Evolutionary conservation across 1,140 invertebrate species (phyloP), one percentile per base, ranked within the genome.

Genomic region (Andrena cerasifolii): DNA sequence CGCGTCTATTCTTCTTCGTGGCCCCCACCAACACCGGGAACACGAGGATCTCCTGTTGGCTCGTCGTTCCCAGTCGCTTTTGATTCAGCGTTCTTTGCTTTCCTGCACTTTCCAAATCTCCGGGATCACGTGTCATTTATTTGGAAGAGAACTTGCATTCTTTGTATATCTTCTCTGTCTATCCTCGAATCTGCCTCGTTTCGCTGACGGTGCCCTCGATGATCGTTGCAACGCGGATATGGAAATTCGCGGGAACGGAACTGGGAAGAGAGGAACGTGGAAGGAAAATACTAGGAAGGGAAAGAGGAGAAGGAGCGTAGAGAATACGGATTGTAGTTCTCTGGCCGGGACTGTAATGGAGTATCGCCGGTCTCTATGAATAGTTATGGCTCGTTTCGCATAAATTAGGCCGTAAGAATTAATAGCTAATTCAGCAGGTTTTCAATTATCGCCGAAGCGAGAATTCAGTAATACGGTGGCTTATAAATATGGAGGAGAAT

Each of bases 371-470:
- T 73, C 51, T 65, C 73, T 80, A 84, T 85, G 83, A 85, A 85
- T 85, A 84, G 79, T 85, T 85, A 84, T 85, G 62, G 79, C 47
- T 70, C 31, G 70, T 71, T 78, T 66, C 65, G 83, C 79, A 85
- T 84, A 78, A 85, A 85, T 85, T 84, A 85, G 68, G 18, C 53
- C 65, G 74, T 28, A 74, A 62, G 58, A 84, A 78, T 84, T 75
- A 74, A 84, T 84, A 68, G 70, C 79, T 85, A 85, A 84, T 85
- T 85, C 79, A 84, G 59, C 70, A 75, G 65, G 78, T 85, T 85
- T 84, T 85, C 79, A 81, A 85, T 85, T 84, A 84, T 65, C 54
- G 53, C 54, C 40, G 33, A 58, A 79, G 54, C 65, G 74, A 74
- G 82, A 85, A 62, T 85, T 81, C 61, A 71, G 43, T 65, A 31